These are phyloP conservation scores for Tuberolachnus salignus DNA, from an alignment of 2,888 invertebrate species.

Conservation along the genomic window DNA sequence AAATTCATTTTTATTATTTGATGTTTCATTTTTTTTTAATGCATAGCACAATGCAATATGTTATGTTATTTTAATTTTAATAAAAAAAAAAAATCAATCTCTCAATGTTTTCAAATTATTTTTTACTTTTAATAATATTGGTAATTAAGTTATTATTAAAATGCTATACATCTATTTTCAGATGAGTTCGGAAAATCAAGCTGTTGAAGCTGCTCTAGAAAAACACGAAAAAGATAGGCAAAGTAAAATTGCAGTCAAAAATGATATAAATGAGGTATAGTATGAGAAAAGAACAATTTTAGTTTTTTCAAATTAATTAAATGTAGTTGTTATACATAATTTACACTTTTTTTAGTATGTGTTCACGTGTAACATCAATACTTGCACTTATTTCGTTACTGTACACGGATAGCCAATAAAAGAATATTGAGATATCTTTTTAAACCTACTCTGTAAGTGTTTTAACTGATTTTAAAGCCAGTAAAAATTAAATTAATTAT, in stretches of 20 bases:
- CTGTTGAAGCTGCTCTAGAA: constrained; percentile 60
- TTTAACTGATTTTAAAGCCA: constrained; percentile 16
- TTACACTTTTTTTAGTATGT: constrained; percentile 16
- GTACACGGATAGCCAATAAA: neutral
- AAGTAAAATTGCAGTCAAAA: constrained; percentile 58
- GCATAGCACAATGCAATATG: too few relatives aligned
- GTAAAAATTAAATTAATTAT: constrained; percentile 3
- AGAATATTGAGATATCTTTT: neutral
- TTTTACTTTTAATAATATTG: neutral
- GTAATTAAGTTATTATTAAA: neutral
- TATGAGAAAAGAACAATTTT: neutral
- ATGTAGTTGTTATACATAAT: constrained; percentile 11
- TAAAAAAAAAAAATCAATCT: neutral
- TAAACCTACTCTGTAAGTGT: neutral
- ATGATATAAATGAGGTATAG: constrained; percentile 22
- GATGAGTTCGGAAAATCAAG: constrained; percentile 60
- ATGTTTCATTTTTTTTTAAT: too few relatives aligned
- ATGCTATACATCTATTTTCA: constrained; percentile 43
- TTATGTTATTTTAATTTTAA: neutral
- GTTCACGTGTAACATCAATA: constrained; percentile 23
- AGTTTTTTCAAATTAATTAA: neutral
- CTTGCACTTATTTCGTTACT: constrained; percentile 38
- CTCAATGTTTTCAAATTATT: neutral
- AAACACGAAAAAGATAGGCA: constrained; percentile 59
- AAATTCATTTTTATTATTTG: too few relatives aligned